phyloP scores from a whole-genome alignment of 2,888 invertebrate species.

The Drosophila rellima region DNA sequence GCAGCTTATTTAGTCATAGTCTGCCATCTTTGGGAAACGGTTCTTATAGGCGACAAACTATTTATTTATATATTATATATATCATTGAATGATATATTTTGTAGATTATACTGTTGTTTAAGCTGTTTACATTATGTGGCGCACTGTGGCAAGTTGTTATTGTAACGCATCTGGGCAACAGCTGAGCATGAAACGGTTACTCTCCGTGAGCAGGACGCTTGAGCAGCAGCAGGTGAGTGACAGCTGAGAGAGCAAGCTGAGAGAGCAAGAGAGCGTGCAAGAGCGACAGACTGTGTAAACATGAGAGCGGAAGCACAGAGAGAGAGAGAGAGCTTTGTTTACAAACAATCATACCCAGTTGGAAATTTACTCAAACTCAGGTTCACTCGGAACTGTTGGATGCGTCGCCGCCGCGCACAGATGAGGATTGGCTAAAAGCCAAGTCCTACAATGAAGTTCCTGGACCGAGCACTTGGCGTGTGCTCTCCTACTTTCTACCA shows the following conservation, averaged over 20 bases:
- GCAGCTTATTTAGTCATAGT: conserved; percentile 29
- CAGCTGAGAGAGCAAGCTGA: conserved; percentile 21
- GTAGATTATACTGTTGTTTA: neutral
- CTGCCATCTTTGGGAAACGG: conserved; percentile 23
- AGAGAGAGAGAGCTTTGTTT: conserved; percentile 46
- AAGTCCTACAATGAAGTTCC: conserved; percentile 73
- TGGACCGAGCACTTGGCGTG: conserved; percentile 69
- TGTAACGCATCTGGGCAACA: conserved; percentile 26
- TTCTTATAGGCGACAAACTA: conserved; percentile 5
- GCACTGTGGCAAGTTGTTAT: neutral
- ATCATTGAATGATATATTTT: neutral
- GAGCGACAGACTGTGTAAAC: neutral
- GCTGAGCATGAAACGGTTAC: conserved; percentile 41
- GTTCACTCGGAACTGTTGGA: conserved; percentile 40
- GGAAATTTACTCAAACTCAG: conserved; percentile 31
- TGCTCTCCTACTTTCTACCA: conserved; percentile 74
- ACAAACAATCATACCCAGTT: conserved; percentile 62
- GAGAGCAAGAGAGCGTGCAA: conserved; percentile 2
- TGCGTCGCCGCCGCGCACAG: conserved; percentile 40
- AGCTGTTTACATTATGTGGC: conserved; percentile 52
- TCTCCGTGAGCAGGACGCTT: conserved; percentile 22
- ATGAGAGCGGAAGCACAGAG: conserved; percentile 1
- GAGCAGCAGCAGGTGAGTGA: conserved; percentile 69
- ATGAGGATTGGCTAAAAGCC: conserved; percentile 77
- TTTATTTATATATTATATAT: neutral